Base-by-base conservation (phyloP, 2,113 vertebrate genomes). In the Lagopus muta region DNA sequence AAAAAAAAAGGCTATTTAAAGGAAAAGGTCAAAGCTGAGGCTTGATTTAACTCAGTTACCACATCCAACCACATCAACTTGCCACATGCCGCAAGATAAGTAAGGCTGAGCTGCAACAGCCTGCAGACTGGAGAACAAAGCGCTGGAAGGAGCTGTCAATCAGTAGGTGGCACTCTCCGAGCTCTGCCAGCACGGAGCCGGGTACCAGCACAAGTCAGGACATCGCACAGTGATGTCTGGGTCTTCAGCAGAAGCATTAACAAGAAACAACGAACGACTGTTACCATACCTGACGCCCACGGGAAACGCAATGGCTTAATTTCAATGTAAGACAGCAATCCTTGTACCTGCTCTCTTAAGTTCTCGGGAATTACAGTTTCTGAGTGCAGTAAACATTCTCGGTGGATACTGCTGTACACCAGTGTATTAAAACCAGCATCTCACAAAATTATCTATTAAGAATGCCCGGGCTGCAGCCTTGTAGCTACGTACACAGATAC, bases 91-190 rank as follows among this genome's bases (percentile, higher is more conserved):
- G 28, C 45, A 25, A 17, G 70, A 17, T 5, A 61, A 65, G 61
- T 0, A 1, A 79, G 55, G 48, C 71, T 42, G 67, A 69, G 86
- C 73, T 79, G n/a, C 0, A 8, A 64, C 64, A 92, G 47, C 82
- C 47, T 77, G 78, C 79, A 55, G 66, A 32, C 1, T 21, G 71
- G 64, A n/a, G 9, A 72, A 42, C 13, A 2, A 64, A 13, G 34
- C 7, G 5, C 43, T 32, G 57, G 8, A 13, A 66, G 48, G 76
- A 81, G 88, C 61, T 82, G 93, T 61, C 79, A 82, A 36, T 89
- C 95, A 86, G 89, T 4, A 95, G 93, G 92, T 90, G 92, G 93
- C 95, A 96, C 88, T 92, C 90, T 83, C 16, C 86, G 71, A 72
- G 85, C 32, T 70, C 66, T 8, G n/a, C 13, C 82, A 28, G 47